Evolutionary conservation across 2,797 vertebrate genomes (phyloP).

Genomic region (Takifugu ocellatus): DNA sequence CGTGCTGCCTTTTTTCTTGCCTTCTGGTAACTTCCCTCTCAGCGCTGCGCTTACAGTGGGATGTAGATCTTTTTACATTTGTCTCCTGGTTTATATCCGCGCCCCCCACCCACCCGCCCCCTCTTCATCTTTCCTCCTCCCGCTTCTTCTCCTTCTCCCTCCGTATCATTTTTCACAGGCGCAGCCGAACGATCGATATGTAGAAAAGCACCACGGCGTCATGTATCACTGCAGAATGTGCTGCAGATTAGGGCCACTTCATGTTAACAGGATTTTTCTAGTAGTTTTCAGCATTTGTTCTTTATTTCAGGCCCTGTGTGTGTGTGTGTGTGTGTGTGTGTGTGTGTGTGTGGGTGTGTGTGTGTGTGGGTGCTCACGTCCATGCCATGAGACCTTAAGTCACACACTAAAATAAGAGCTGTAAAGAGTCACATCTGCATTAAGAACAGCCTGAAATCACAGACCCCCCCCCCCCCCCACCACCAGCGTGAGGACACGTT

Average conservation of each 20-base stretch:
- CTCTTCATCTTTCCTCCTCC: conserved; percentile 37
- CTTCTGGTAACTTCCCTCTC: conserved; percentile 73
- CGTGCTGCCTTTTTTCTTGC: conserved; percentile 53
- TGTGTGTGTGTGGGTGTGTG: too few relatives aligned
- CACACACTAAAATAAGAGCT: too few relatives aligned
- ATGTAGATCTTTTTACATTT: conserved; percentile 73
- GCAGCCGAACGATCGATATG: conserved; percentile 66
- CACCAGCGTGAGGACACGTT: too few relatives aligned
- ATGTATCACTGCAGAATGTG: conserved; percentile 68
- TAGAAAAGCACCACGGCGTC: conserved; percentile 61
- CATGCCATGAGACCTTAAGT: too few relatives aligned
- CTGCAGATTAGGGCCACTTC: conserved; percentile 68
- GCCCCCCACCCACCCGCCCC: conserved; percentile 12
- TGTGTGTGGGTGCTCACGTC: too few relatives aligned
- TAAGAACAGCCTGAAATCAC: too few relatives aligned
- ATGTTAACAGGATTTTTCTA: conserved; percentile 70
- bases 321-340: too few relatives aligned
- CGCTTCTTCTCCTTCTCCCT: conserved; percentile 48
- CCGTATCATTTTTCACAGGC: conserved; percentile 72
- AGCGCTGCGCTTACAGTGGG: conserved; percentile 56
- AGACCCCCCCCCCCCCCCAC: too few relatives aligned
- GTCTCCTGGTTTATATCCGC: conserved; percentile 59
- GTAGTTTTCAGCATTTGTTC: conserved; percentile 19
- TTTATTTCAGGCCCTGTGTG: neutral
- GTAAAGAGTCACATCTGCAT: too few relatives aligned